Conservation (phyloP, 2,797 vertebrate species). For the Melanotaenia trifasciata region DNA sequence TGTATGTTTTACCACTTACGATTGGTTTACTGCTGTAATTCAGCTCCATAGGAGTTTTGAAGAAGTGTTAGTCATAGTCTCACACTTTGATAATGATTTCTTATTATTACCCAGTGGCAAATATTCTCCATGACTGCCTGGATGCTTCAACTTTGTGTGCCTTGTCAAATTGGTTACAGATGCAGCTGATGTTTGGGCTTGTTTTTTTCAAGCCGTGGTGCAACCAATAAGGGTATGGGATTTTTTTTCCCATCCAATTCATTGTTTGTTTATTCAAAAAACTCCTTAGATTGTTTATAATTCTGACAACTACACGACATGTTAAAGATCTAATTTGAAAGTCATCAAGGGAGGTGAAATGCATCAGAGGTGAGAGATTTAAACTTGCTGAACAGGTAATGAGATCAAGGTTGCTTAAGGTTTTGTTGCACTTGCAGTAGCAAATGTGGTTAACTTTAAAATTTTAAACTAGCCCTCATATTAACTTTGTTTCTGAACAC, state of each 20-base stretch:
- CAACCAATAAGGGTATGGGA: background rate
- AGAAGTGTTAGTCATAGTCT: background rate
- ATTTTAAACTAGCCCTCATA: too few species aligned
- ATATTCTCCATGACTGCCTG: background rate
- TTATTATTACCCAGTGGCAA: background rate
- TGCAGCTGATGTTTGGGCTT: background rate
- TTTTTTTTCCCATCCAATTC: background rate
- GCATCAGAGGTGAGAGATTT: background rate
- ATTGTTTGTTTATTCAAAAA: background rate
- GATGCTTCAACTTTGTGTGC: slow-evolving; percentile 1
- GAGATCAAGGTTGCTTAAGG: background rate
- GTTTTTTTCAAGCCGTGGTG: background rate
- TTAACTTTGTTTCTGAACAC: too few species aligned
- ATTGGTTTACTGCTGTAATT: background rate
- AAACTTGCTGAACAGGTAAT: background rate
- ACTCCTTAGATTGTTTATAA: background rate
- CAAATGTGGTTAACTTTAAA: background rate
- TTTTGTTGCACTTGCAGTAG: background rate
- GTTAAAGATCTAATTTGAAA: background rate
- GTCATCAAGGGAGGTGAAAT: too few species aligned
- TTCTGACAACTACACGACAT: background rate
- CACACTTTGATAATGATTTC: background rate
- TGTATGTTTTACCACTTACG: background rate
- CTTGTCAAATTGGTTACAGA: background rate
- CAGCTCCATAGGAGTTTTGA: background rate